Evolutionary conservation across 2,797 vertebrate species (phyloP).

Genomic region (Diplodus sargus): DNA sequence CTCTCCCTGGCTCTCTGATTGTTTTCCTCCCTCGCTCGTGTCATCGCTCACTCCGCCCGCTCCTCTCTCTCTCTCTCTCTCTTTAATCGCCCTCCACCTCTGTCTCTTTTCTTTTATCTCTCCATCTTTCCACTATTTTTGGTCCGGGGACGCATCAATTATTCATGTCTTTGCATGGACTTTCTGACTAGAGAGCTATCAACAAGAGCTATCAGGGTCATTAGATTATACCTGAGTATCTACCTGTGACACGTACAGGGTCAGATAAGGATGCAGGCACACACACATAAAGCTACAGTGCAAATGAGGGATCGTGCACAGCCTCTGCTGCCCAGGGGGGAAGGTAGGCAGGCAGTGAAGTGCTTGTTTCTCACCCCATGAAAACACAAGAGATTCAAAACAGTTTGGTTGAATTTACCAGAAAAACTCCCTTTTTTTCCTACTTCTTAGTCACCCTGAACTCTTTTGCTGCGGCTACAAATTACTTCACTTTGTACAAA

Average conservation of each 20-base stretch:
- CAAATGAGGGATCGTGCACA: constrained; percentile 1
- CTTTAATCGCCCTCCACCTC: constrained; percentile 28
- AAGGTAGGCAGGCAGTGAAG: constrained; percentile 6
- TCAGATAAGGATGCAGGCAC: constrained; percentile 1
- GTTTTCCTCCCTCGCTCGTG: constrained; percentile 27
- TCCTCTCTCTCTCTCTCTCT: constrained; percentile 29
- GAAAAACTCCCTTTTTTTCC: not conserved
- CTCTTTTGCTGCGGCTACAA: not conserved
- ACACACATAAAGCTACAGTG: not conserved
- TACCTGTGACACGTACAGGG: constrained; percentile 43
- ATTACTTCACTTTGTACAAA: not conserved
- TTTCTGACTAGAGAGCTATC: constrained; percentile 55
- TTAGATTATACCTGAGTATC: constrained; percentile 63
- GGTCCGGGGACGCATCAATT: constrained; percentile 66
- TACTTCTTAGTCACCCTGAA: not conserved
- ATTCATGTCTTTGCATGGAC: constrained; percentile 69
- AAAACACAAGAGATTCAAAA: constrained; percentile 10
- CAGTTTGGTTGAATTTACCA: not conserved
- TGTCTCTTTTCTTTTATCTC: constrained; percentile 28
- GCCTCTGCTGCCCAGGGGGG: not conserved
- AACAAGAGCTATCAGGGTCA: constrained; percentile 49
- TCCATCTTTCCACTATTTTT: constrained; percentile 69
- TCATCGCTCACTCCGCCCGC: constrained; percentile 33
- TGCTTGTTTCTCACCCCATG: constrained; percentile 35
- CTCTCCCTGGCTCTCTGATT: constrained; percentile 34